A percentile compares a stretch with the other conserved stretches of the same genome.
These are phyloP conservation scores for Panagrolaimus sp. DNA, from an alignment of 1,140 invertebrate genomes.

Conservation along the genomic window DNA sequence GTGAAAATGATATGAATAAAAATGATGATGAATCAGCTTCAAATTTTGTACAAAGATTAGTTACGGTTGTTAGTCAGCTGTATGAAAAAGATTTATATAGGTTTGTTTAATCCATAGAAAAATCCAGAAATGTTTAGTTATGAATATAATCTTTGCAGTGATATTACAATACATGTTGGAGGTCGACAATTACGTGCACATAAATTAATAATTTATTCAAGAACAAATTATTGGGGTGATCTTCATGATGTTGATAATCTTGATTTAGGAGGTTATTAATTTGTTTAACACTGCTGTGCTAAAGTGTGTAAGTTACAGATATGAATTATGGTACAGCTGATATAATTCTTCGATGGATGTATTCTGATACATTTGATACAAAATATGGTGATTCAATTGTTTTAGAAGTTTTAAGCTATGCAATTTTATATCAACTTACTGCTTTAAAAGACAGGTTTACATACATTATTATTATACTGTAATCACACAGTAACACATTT, in stretches of 20 bases:
- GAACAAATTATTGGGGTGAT: slow-evolving; percentile 64
- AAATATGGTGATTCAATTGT: slow-evolving; percentile 68
- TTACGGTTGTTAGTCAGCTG: slow-evolving; percentile 73
- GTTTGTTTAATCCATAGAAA: slow-evolving; percentile 58
- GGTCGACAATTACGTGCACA: slow-evolving; percentile 72
- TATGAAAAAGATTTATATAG: slow-evolving; percentile 73
- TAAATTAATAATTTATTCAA: slow-evolving; percentile 79
- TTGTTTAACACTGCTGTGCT: slow-evolving; percentile 15
- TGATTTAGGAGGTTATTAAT: slow-evolving; percentile 64
- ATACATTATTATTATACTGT: neutral
- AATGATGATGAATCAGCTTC: slow-evolving; percentile 60
- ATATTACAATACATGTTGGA: slow-evolving; percentile 65
- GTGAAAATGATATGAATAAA: slow-evolving; percentile 48
- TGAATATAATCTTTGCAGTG: slow-evolving; percentile 57
- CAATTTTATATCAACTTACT: slow-evolving; percentile 71
- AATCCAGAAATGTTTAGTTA: too few species aligned
- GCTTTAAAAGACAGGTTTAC: slow-evolving; percentile 61
- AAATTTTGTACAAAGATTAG: slow-evolving; percentile 73
- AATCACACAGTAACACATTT: neutral
- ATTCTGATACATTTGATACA: slow-evolving; percentile 75
- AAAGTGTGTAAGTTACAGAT: slow-evolving; percentile 49
- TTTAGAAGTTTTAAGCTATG: slow-evolving; percentile 73
- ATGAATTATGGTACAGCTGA: slow-evolving; percentile 67
- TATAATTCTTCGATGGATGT: slow-evolving; percentile 80
- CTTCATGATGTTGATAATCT: slow-evolving; percentile 67